Percentiles rank a stretch among this genome's conserved stretches.
Evolutionary conservation across 2,888 invertebrate species (phyloP).

Genomic region (Phengaris alcon): DNA sequence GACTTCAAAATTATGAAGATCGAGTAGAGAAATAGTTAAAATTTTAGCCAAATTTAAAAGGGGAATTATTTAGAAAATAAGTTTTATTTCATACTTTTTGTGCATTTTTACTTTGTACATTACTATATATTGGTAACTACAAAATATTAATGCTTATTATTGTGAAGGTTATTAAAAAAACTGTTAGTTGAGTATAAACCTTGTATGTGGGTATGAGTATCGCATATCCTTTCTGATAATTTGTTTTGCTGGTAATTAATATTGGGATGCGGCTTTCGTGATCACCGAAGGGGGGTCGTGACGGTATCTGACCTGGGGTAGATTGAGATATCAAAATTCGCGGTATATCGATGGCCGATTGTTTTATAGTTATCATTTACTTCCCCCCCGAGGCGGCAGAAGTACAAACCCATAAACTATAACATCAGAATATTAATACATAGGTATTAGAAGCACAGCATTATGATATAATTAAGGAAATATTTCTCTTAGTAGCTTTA

Average conservation of each 20-base stretch:
- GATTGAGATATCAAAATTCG: slow-evolving; percentile 79
- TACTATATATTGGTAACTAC: too few relatives aligned
- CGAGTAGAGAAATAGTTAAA: too few relatives aligned
- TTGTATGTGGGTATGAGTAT: slow-evolving; percentile 13
- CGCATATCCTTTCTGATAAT: slow-evolving; percentile 63
- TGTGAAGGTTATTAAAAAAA: too few relatives aligned
- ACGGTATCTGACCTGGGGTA: slow-evolving; percentile 69
- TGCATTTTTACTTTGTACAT: too few relatives aligned
- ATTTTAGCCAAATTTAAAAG: too few relatives aligned
- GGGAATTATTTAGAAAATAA: too few relatives aligned
- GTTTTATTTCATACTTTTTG: too few relatives aligned
- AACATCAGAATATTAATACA: not conserved
- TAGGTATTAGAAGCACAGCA: not conserved
- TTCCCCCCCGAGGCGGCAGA: slow-evolving; percentile 52
- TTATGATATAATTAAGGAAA: too few relatives aligned
- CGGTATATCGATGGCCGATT: slow-evolving; percentile 60
- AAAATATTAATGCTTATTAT: too few relatives aligned
- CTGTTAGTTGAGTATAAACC: too few relatives aligned
- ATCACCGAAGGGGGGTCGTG: slow-evolving; percentile 78
- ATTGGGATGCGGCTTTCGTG: slow-evolving; percentile 55
- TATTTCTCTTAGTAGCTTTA: too few relatives aligned
- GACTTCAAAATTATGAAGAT: too few relatives aligned
- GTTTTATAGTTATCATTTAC: slow-evolving; percentile 65
- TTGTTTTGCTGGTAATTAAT: slow-evolving; percentile 55
- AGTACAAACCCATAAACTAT: not conserved